Conservation (phyloP, 2,888 invertebrate species). For the Liodrosophila aerea region DNA sequence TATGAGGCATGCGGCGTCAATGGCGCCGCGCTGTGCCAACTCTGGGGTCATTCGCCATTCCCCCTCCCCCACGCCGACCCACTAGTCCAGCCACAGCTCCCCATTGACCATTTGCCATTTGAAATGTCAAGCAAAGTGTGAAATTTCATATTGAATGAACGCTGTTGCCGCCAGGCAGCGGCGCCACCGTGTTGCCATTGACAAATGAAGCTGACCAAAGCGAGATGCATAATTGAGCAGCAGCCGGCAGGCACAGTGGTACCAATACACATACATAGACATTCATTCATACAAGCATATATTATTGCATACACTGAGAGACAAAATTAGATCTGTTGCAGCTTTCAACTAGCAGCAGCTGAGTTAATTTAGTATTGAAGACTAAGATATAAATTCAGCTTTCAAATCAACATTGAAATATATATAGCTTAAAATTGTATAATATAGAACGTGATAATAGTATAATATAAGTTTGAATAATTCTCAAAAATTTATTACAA, state of each 20-base stretch:
- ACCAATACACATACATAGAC: background rate
- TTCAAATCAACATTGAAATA: too few species aligned
- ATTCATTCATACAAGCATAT: background rate
- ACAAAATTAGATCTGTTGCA: too few species aligned
- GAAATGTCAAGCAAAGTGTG: constrained; percentile 71
- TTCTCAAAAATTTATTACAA: too few species aligned
- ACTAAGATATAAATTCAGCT: too few species aligned
- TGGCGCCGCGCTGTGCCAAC: constrained; percentile 55
- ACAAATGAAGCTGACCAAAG: constrained; percentile 60
- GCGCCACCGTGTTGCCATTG: constrained; percentile 34
- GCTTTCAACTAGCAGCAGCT: too few species aligned
- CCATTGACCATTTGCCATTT: constrained; percentile 37
- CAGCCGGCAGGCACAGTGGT: constrained; percentile 10
- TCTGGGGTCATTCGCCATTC: background rate
- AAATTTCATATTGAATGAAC: constrained; percentile 70
- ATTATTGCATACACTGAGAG: background rate
- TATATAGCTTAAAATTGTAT: too few species aligned
- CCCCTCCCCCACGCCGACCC: background rate
- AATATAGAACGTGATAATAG: too few species aligned
- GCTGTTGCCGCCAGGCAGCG: constrained; percentile 6
- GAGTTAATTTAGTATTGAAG: too few species aligned
- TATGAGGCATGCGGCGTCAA: constrained; percentile 68
- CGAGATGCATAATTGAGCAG: constrained; percentile 57
- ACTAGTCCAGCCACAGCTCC: background rate
- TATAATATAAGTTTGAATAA: too few species aligned